Base-by-base conservation (phyloP, 2,888 invertebrate species). In the Drosophila merina region DNA sequence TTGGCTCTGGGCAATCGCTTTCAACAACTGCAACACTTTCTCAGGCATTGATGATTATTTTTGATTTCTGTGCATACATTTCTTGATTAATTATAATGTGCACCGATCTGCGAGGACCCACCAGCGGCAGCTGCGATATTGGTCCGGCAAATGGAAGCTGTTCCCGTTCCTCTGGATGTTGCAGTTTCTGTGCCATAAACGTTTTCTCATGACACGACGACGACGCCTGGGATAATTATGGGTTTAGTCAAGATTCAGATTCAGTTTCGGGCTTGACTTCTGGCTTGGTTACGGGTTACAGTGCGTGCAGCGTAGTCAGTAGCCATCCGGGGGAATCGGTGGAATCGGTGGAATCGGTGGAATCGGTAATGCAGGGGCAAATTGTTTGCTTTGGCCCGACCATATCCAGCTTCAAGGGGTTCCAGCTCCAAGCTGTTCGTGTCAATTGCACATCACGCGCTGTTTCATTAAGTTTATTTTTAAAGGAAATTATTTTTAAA, bases 31-130 rank as follows among this genome's bases (percentile, higher is more conserved):
- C 67, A 64, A 57, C 60, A 79, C 86, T 86, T 80, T 80, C 84
- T 72, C 72, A 68, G 75, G 71, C 85, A 82, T 82, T 82, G 77
- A 69, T 79, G 81, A 82, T 82, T 81, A 81, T 87, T 82, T 84
- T 68, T 87, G 85, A 86, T 87, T 82, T 78, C 66, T 72, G 59
- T 63, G 57, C 67, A 77, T 71, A 86, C 81, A 77, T 80, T 74
- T 77, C 74, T 76, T 87, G 88, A 87, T 82, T 85, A 83, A 82
- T 82, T 87, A 82, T 82, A 82, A 73, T 82, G 82, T 74, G 33
- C 38, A 28, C 38, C 50, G 12, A 45, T 38, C 42, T 38, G 36
- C 40, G 25, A 33, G 40, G 47, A 42, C 40, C 60, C 60, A 70
- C 63, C 71, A 72, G 73, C 57, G 54, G 74, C 84, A 74, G 86